A percentile compares a stretch with the other conserved stretches of the same genome.
phyloP scores from a whole-genome alignment of 2,888 invertebrate species.

The Dermolepida albohirtum region DNA sequence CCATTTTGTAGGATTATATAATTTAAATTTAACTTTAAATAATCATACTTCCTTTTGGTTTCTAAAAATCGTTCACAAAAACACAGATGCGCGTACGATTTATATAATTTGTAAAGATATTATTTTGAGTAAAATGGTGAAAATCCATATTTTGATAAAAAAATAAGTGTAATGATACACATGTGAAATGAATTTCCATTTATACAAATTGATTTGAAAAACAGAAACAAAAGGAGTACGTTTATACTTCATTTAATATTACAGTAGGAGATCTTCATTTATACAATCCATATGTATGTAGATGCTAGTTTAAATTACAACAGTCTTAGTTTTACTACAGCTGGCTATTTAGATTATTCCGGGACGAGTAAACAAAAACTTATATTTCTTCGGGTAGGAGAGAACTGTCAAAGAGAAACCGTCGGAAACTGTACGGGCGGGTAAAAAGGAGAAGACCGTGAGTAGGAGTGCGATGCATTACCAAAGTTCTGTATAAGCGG shows the following conservation, averaged over 20 bases:
- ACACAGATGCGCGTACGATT: no score
- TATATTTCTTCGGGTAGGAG: conserved; percentile 32
- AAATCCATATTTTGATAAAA: no score
- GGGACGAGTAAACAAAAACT: conserved; percentile 36
- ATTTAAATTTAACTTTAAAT: no score
- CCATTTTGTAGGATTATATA: no score
- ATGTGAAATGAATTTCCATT: no score
- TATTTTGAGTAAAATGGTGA: no score
- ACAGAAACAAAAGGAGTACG: background rate
- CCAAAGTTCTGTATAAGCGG: conserved; percentile 35
- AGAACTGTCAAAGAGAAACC: conserved; percentile 35
- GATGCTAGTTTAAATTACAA: conserved; percentile 27
- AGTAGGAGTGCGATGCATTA: conserved; percentile 35
- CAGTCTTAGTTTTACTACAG: conserved; percentile 37
- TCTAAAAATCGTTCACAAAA: no score
- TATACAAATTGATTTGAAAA: no score
- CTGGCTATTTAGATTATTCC: conserved; percentile 37
- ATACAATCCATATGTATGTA: conserved; percentile 26
- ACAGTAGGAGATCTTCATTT: conserved; percentile 5
- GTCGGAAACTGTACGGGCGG: conserved; percentile 15
- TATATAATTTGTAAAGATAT: no score
- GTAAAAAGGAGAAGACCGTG: conserved; percentile 12
- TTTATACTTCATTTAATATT: conserved; percentile 19
- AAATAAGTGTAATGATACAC: no score
- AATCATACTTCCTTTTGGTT: no score